phyloP scores from a whole-genome alignment of 92 coral and sea anemone genomes.

The Scolanthus callimorphus region DNA sequence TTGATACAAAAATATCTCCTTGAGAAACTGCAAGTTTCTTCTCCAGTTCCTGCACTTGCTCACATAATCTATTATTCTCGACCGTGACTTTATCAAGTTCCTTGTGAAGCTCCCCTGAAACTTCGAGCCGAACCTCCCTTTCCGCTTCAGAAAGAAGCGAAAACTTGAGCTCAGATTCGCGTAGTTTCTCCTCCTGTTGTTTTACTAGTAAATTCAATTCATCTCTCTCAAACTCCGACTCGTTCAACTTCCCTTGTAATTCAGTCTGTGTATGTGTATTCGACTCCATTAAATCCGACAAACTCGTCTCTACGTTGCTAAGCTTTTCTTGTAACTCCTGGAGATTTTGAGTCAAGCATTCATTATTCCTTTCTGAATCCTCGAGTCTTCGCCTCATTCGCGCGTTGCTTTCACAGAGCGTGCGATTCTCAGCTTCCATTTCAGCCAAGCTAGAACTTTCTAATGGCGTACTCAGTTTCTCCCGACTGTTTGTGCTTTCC shows the following conservation, averaged over 20 bases:
- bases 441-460: slow-evolving; percentile 53
- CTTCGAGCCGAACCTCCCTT: slow-evolving; percentile 26
- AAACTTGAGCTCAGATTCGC: slow-evolving; percentile 9
- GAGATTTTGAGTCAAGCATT: slow-evolving; percentile 21
- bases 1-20: too few species aligned
- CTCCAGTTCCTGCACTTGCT: not conserved
- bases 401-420: slow-evolving; percentile 55
- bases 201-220: slow-evolving; percentile 34
- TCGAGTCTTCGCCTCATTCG: slow-evolving; percentile 50
- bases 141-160: slow-evolving; percentile 11
- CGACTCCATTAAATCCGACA: not conserved
- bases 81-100: not conserved
- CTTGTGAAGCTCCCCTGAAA: not conserved
- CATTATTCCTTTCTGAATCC: slow-evolving; percentile 62
- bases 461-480: slow-evolving; percentile 39
- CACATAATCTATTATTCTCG: not conserved
- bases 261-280: slow-evolving; percentile 6
- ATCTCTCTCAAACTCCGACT: slow-evolving; percentile 31
- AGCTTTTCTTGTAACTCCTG: slow-evolving; percentile 31
- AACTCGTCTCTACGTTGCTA: slow-evolving; percentile 10
- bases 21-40: not conserved
- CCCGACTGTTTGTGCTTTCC: slow-evolving; percentile 71
- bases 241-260: slow-evolving; percentile 32
- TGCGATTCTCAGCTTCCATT: slow-evolving; percentile 60
- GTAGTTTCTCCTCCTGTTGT: slow-evolving; percentile 44